Evolutionary conservation across 2,113 vertebrate species (phyloP).

Genomic region (Tachysurus vachellii): DNA sequence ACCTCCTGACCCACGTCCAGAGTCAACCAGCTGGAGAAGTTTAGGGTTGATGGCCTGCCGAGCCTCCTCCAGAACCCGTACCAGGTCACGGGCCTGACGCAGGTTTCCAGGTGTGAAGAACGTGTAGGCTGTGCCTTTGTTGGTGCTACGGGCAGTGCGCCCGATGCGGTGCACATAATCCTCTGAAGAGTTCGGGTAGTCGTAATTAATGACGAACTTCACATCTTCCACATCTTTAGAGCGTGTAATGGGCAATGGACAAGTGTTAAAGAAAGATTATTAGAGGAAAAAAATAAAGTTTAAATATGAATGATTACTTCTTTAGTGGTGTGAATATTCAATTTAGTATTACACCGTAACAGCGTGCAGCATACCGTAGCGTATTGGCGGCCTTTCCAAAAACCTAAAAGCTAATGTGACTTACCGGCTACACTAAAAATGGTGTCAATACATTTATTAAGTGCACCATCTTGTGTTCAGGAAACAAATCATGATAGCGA

Average conservation of each 20-base stretch:
- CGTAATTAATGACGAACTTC: constrained; percentile 99
- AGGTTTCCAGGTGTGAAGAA: constrained; percentile 98
- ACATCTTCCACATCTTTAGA: constrained; percentile 94
- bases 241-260: constrained; percentile 16
- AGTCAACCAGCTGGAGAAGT: constrained; percentile 92
- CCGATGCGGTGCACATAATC: constrained; percentile 98
- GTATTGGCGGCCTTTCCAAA: background rate
- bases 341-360: background rate
- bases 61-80: constrained; percentile 93
- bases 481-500: background rate
- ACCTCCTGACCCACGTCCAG: constrained; percentile 85
- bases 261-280: constrained; percentile 31
- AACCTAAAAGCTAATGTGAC: background rate
- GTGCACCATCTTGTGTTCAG: background rate
- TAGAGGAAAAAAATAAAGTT: background rate
- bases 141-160: constrained; percentile 95
- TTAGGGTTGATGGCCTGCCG: constrained; percentile 97
- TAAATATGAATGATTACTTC: background rate
- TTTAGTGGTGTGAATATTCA: background rate
- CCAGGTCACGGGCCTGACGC: constrained; percentile 92
- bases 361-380: background rate
- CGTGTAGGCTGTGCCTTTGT: constrained; percentile 98
- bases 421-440: background rate
- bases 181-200: constrained; percentile 97
- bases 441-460: background rate